These are phyloP conservation scores for Pycnomerus fuliginosus DNA, from an alignment of 2,888 invertebrate species.

Conservation along the genomic window DNA sequence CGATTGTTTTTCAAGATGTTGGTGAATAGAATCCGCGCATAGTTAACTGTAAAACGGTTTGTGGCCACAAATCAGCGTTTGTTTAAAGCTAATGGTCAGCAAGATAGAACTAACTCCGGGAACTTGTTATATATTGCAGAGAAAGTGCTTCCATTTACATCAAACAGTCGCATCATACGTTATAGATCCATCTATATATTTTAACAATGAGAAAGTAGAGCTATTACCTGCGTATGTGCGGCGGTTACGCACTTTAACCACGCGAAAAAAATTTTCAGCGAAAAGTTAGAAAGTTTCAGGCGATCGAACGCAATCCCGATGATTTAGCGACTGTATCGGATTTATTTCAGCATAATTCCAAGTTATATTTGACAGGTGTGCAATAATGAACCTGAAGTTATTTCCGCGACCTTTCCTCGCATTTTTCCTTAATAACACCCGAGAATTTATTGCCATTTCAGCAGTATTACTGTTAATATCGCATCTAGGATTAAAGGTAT, in stretches of 20 bases:
- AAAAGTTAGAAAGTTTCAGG: too few relatives aligned
- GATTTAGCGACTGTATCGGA: too few relatives aligned
- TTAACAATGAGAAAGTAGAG: constrained; percentile 44
- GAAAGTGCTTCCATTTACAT: constrained; percentile 50
- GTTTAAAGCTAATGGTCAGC: constrained; percentile 42
- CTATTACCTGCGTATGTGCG: too few relatives aligned
- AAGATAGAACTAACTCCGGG: constrained; percentile 24
- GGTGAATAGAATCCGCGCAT: constrained; percentile 28
- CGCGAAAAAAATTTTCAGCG: too few relatives aligned
- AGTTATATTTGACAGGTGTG: too few relatives aligned
- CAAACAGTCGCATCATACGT: constrained; percentile 42
- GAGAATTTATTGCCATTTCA: not conserved
- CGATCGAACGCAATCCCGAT: too few relatives aligned
- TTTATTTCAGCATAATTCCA: too few relatives aligned
- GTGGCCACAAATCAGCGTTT: constrained; percentile 40
- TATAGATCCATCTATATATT: constrained; percentile 42
- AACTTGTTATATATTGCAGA: constrained; percentile 37
- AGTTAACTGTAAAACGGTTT: constrained; percentile 30
- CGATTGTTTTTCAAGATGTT: too few relatives aligned
- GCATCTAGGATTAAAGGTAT: constrained; percentile 2
- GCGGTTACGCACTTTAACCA: too few relatives aligned
- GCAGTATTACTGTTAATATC: not conserved
- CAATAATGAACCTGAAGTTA: too few relatives aligned
- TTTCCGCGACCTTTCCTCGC: not conserved
- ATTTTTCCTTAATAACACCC: not conserved